Conservation (phyloP, 2,797 vertebrate genomes). For the Alosa sapidissima region DNA sequence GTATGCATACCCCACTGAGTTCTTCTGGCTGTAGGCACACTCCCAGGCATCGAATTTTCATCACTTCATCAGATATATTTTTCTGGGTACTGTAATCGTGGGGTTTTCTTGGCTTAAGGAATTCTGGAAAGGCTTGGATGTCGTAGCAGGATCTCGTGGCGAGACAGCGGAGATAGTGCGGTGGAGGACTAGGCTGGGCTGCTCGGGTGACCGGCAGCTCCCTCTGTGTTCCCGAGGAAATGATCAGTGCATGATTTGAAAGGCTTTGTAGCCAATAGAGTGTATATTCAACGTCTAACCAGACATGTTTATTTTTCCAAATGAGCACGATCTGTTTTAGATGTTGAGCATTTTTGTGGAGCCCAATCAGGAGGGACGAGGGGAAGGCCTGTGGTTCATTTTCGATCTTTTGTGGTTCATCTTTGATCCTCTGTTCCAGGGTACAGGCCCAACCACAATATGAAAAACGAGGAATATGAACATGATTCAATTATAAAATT, state of each 20-base stretch:
- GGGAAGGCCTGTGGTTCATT: conserved; percentile 66
- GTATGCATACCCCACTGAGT: neutral
- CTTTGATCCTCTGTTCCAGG: conserved; percentile 66
- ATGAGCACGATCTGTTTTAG: conserved; percentile 49
- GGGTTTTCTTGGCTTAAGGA: conserved; percentile 52
- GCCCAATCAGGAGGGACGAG: conserved; percentile 55
- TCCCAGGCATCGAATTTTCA: neutral
- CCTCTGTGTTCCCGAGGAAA: conserved; percentile 61
- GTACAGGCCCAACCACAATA: conserved; percentile 58
- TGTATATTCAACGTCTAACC: conserved; percentile 61
- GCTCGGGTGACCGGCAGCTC: conserved; percentile 63
- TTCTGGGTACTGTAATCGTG: conserved; percentile 25
- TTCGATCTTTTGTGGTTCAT: conserved; percentile 67
- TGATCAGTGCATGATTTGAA: conserved; percentile 72
- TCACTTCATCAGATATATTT: conserved; percentile 18
- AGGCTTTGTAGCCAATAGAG: conserved; percentile 55
- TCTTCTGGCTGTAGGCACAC: neutral
- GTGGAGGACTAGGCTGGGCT: conserved; percentile 61
- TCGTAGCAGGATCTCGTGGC: conserved; percentile 67
- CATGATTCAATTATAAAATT: conserved; percentile 55
- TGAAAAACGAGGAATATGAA: conserved; percentile 46
- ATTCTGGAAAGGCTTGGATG: conserved; percentile 55
- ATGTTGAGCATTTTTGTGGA: conserved; percentile 70
- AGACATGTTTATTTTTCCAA: conserved; percentile 73
- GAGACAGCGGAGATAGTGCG: conserved; percentile 74